Evolutionary conservation across 2,797 vertebrate species (phyloP).

Genomic region (Neosilurus mollespiculum): DNA sequence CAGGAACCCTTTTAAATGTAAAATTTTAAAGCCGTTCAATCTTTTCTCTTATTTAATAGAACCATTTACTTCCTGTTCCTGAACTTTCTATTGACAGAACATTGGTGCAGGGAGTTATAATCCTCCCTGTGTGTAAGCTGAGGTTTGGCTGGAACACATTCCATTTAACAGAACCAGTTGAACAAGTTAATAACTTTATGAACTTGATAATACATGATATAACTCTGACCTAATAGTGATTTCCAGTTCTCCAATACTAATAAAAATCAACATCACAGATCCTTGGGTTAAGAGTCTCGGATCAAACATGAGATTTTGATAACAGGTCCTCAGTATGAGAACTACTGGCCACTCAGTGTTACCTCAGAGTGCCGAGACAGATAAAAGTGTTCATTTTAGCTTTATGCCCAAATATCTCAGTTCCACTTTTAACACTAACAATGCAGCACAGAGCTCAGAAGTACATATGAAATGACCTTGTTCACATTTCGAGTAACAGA

Average conservation of each 20-base stretch:
- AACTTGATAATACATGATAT: background rate
- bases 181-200: background rate
- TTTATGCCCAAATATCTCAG: background rate
- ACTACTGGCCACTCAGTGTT: background rate
- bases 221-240: background rate
- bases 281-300: background rate
- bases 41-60: background rate
- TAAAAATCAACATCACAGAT: background rate
- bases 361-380: background rate
- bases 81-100: background rate
- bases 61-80: background rate
- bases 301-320: background rate
- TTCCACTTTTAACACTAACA: constrained; percentile 12
- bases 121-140: background rate
- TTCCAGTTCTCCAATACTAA: background rate
- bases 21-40: no score
- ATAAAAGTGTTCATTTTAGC: background rate
- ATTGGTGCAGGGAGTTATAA: background rate
- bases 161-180: background rate
- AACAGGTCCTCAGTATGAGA: background rate
- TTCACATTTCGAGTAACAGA: background rate
- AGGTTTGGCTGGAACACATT: background rate
- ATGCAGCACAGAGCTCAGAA: background rate
- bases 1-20: background rate
- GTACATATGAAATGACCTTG: constrained; percentile 1